Evolutionary conservation across 2,888 invertebrate species (phyloP), one percentile per base, ranked within the genome.

Genomic region (Marronus borbonicus): DNA sequence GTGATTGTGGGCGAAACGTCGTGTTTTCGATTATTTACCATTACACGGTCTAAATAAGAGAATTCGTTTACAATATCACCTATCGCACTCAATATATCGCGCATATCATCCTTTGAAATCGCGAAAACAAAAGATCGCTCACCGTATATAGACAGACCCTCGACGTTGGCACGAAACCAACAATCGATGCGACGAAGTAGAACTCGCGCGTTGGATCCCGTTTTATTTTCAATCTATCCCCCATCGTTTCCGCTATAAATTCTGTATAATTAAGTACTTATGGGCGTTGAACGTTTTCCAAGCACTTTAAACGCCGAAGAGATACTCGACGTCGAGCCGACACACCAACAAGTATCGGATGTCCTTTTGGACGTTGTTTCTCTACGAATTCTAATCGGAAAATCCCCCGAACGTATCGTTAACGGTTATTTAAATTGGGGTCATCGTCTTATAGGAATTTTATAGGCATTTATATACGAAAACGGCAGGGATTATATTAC

Each of bases 211-310:
- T 3, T 4, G 55, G 20, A 14, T 28, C 62, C 14, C 50, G 28
- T 50, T 68, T 68, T 50, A 50, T 68, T 68, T 68, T 68, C 68
- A 68, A 68, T 68, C 68, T 68, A 50, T 68, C 28, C 68, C 24
- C 68, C 24, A 68, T 50, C 50, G 50, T 39, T 24, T 50, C 50
- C 28, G 20, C 68, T 50, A 68, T 68, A 68, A 68, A 68, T 68
- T 68, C 68, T 68, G 50, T 52, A 68, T 68, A 68, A 68, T 68
- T 68, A 68, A 68, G 68, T 17, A 68, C 68, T 68, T 68, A 50
- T 28, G 24, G 14, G 49, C 49, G 50, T 68, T 68, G 68, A 68
- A 50, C 68, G 68, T 68, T 68, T 50, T 68, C 68, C 68, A 68
- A 68, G 52, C 49, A 68, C 20, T 50, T 28, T 50, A 50, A n/a